Evolutionary conservation across 92 coral and sea anemone genomes (phyloP).

Genomic region (Actinernus sp.): DNA sequence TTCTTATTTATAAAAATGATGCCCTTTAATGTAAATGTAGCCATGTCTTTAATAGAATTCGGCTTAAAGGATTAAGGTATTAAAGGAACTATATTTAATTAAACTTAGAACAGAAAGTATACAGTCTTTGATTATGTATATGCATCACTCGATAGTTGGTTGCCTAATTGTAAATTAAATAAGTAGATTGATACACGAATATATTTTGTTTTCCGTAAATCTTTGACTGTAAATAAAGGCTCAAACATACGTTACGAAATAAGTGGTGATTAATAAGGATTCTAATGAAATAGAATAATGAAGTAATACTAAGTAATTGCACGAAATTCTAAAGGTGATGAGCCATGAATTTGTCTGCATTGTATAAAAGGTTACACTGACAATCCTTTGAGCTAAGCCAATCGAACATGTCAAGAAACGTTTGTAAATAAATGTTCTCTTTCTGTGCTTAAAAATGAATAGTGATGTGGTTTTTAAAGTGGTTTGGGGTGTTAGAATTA

Average conservation of each 20-base stretch:
- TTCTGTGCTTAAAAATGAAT: background rate
- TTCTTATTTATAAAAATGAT: too few relatives aligned
- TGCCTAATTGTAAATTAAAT: too few relatives aligned
- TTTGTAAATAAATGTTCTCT: background rate
- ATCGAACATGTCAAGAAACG: background rate
- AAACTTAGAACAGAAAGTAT: too few relatives aligned
- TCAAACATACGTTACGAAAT: background rate
- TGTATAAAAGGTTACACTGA: background rate
- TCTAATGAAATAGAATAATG: background rate
- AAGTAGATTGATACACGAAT: background rate
- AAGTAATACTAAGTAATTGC: constrained; percentile 4
- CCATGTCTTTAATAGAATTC: too few relatives aligned
- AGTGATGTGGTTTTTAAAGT: background rate
- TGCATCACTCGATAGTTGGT: too few relatives aligned
- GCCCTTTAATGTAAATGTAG: too few relatives aligned
- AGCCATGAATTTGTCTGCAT: background rate
- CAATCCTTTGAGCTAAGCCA: background rate
- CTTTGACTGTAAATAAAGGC: background rate
- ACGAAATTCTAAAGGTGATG: background rate
- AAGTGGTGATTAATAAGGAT: background rate
- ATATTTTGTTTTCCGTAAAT: background rate
- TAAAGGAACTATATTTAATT: too few relatives aligned
- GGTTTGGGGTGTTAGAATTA: too few relatives aligned
- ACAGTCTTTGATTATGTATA: too few relatives aligned
- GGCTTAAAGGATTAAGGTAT: too few relatives aligned